Percentiles rank a stretch among this genome's conserved stretches.
Evolutionary conservation across 2,888 invertebrate genomes (phyloP).

Genomic region (Himalopsyche japonica): DNA sequence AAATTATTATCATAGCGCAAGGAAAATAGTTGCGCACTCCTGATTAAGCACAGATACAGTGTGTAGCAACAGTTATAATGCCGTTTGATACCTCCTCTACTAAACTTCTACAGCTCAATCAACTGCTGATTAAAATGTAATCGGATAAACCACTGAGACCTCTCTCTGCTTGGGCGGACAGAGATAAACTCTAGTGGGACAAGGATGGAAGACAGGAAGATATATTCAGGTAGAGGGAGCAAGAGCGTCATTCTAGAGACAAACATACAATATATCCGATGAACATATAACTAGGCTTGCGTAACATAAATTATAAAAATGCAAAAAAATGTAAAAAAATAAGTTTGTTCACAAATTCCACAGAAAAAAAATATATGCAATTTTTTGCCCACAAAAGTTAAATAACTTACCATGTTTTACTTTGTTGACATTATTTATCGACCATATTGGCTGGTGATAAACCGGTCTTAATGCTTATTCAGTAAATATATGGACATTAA

Average conservation of each 20-base stretch:
- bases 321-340: neutral
- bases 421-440: no score
- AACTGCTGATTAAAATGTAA: conserved; percentile 57
- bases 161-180: neutral
- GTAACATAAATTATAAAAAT: neutral
- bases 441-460: no score
- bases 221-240: neutral
- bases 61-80: conserved; percentile 38
- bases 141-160: conserved; percentile 49
- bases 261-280: neutral
- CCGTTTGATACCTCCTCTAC: conserved; percentile 31
- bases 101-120: conserved; percentile 35
- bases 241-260: neutral
- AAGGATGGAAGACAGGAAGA: neutral
- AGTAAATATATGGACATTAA: no score
- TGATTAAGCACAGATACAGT: neutral
- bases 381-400: no score
- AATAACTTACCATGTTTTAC: no score
- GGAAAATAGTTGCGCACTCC: conserved; percentile 1
- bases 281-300: neutral
- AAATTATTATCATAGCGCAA: no score
- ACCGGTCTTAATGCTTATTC: no score
- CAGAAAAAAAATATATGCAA: no score
- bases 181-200: neutral
- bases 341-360: no score